Evolutionary conservation across 2,888 invertebrate genomes (phyloP), one percentile per base, ranked within the genome.

Genomic region (Carabus problematicus): DNA sequence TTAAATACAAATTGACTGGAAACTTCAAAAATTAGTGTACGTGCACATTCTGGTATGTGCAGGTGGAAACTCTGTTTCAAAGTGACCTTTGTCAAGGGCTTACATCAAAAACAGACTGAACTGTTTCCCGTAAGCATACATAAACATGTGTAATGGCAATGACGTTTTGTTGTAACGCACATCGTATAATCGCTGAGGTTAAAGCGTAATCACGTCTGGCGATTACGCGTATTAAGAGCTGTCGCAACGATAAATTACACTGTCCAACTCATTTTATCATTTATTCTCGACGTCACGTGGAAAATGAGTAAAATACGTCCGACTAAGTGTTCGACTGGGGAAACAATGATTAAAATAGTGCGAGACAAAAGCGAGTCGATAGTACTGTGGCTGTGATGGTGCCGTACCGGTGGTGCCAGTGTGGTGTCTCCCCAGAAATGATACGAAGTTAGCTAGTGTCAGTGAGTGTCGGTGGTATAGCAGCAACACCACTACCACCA

Each of bases 231-330:
- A 56, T 43, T 64, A 55, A 64, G 19, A 42, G 14, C 43, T 43
- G 56, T 64, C 12, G 29, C 55, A 55, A 42, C 64, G 39, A 64
- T 64, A 64, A 55, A 64, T 56, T 64, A 55, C 56, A 41, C 52
- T 64, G 55, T 41, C 19, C 19, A 14, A 19, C 54, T 55, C 54
- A 64, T 56, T 64, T 64, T 43, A 55, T 54, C 55, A 64, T 64
- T 64, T 64, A 54, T 64, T 16, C 29, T 29, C 29, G 29, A 29
- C 29, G 29, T 29, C 29, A 29, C 29, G 29, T 29, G 29, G 29
- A 29, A 29, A 29, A 29, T 29, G 29, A 29, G 29, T 29, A 29
- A 29, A 29, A 29, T 29, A 29, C 29, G 29, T 29, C 29, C 29
- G 29, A 6, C 6, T 29, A 29, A 29, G 29, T 29, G 2, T 29